Conservation (phyloP, 2,888 invertebrate genomes). For the Adelognathus sp. region DNA sequence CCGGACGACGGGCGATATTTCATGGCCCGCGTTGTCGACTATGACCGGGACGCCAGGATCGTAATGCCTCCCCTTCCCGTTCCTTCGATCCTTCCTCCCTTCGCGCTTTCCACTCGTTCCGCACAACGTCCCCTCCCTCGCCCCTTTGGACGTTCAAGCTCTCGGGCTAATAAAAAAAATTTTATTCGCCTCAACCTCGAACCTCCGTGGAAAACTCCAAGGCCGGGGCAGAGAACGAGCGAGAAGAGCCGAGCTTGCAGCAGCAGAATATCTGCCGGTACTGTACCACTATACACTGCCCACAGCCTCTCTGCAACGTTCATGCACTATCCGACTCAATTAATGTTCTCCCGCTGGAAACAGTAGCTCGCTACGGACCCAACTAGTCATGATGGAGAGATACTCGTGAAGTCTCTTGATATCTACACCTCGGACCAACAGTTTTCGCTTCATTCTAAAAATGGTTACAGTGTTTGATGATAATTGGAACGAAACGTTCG, state of each 20-base stretch:
- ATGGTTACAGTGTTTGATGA: too few relatives aligned
- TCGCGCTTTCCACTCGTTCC: conserved; percentile 33
- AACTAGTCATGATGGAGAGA: conserved; percentile 45
- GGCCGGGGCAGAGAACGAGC: conserved; percentile 35
- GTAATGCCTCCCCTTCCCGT: conserved; percentile 45
- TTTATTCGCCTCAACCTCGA: conserved; percentile 17
- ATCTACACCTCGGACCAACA: background rate
- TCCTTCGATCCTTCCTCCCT: background rate
- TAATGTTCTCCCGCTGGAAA: conserved; percentile 55
- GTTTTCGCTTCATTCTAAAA: conserved; percentile 14
- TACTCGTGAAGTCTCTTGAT: conserved; percentile 23
- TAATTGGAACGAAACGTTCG: too few relatives aligned
- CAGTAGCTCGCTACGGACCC: conserved; percentile 26
- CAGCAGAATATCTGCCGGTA: background rate
- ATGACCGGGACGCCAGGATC: conserved; percentile 58
- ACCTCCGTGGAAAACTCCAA: conserved; percentile 44
- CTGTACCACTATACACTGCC: background rate
- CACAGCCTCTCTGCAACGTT: conserved; percentile 30
- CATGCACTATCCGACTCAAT: conserved; percentile 55
- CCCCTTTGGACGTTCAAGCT: conserved; percentile 21
- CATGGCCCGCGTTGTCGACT: conserved; percentile 62
- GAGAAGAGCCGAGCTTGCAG: conserved; percentile 1
- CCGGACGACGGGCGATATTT: conserved; percentile 66
- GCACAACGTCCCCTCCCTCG: conserved; percentile 43
- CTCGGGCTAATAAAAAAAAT: conserved; percentile 46